Percentiles rank a stretch among this genome's conserved stretches.
Evolutionary conservation across 1,140 invertebrate species (phyloP).

Genomic region (Lepidostoma basale): DNA sequence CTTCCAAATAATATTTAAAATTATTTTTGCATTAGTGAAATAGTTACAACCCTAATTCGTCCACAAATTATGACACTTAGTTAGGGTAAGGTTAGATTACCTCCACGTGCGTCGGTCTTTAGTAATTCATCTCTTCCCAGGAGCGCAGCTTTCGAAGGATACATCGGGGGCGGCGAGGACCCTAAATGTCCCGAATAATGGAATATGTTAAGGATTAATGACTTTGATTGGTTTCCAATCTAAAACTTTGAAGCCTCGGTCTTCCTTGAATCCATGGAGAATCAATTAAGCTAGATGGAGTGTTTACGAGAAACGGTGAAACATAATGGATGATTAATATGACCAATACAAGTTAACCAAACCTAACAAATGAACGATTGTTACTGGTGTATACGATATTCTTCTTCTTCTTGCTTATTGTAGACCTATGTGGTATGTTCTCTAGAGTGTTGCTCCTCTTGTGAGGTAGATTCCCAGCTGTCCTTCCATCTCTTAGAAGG

Average conservation of each 20-base stretch:
- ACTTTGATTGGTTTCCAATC: not conserved
- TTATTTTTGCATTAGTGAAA: not conserved
- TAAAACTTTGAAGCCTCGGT: not conserved
- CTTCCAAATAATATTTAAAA: no score
- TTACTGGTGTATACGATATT: no score
- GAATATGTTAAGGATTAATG: not conserved
- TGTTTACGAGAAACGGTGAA: no score
- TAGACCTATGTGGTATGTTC: no score
- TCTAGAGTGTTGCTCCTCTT: no score
- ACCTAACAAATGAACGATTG: no score
- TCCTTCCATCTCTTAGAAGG: no score
- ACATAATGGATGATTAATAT: no score
- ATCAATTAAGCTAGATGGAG: no score
- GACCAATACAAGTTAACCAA: no score
- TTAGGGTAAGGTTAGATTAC: slow-evolving; percentile 10
- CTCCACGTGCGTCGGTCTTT: slow-evolving; percentile 15
- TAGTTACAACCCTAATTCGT: not conserved
- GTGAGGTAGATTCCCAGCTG: no score
- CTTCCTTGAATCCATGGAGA: not conserved
- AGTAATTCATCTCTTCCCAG: slow-evolving; percentile 9
- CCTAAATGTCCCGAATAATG: slow-evolving; percentile 4
- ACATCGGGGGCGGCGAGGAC: not conserved
- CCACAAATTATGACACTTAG: slow-evolving; percentile 11
- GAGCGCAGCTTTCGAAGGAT: not conserved
- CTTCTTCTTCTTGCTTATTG: no score